Evolutionary conservation across 2,113 vertebrate genomes (phyloP).

Genomic region (Misgurnus anguillicaudatus): DNA sequence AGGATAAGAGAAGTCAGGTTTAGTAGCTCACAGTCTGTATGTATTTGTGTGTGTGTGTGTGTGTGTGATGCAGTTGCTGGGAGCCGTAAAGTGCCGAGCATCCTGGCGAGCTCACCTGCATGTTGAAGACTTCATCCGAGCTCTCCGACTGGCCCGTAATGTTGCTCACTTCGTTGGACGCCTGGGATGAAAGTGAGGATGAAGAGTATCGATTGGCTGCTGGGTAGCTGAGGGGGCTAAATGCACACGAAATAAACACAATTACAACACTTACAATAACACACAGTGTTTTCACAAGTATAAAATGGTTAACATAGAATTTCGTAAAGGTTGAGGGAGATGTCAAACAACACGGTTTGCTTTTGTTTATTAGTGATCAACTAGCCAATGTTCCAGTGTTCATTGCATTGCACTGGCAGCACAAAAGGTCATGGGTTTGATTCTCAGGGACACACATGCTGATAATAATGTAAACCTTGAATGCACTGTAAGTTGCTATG

Average conservation of each 20-base stretch:
- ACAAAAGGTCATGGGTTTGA: too few relatives aligned
- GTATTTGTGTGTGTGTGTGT: slow-evolving; percentile 23
- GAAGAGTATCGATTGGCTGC: slow-evolving; percentile 97
- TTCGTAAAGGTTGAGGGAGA: too few relatives aligned
- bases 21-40: background rate
- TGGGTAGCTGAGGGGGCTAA: slow-evolving; percentile 89
- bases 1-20: background rate
- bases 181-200: slow-evolving; percentile 96
- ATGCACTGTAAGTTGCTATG: background rate
- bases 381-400: too few relatives aligned
- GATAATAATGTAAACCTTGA: too few relatives aligned
- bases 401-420: too few relatives aligned
- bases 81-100: background rate
- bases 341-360: too few relatives aligned
- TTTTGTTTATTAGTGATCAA: too few relatives aligned
- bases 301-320: slow-evolving; percentile 15
- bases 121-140: slow-evolving; percentile 99
- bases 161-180: slow-evolving; percentile 98
- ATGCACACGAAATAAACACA: slow-evolving; percentile 18
- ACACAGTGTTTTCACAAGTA: slow-evolving; percentile 49
- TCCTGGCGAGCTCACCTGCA: slow-evolving; percentile 84
- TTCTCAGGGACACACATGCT: too few relatives aligned
- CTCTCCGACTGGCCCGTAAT: slow-evolving; percentile 98
- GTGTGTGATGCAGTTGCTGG: background rate
- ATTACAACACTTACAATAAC: slow-evolving; percentile 27